Base-by-base conservation (phyloP, 2,888 invertebrate species). In the Zaprionus obscuricornis region DNA sequence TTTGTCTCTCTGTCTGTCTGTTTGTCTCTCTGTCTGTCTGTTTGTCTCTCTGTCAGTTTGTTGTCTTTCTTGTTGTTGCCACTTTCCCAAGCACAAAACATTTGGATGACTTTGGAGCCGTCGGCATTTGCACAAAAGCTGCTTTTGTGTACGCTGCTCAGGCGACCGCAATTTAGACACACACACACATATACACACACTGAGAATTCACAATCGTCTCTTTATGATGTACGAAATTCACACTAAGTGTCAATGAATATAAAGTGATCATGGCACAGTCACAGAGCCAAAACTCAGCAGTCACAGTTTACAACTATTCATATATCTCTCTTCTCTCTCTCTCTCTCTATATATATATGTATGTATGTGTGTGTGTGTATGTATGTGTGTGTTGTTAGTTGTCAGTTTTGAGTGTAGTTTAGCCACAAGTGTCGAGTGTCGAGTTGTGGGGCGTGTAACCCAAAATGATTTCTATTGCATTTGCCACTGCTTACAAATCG, bases 181-280 rank as follows among this genome's bases (percentile, higher is more conserved):
- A 27, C 39, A 31, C 49, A 26, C n/a, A n/a, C n/a, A n/a, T n/a
- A 26, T 40, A 31, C 27, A 45, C 59, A 50, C 47, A 14, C 39
- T 13, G 31, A 29, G 37, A 50, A 31, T 14, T 22, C 17, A 10
- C 4, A n/a, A 8, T 37, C 62, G 57, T 45, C 67, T 58, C 75
- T 82, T 81, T 82, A 82, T 81, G 86, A 74, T 75, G 77, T 84
- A 72, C 68, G 66, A 82, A 77, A 66, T 74, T 84, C 85, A 82
- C 74, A 81, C 84, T 68, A 68, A 81, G 69, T 68, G 84, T 85
- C 82, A 84, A 81, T 82, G 84, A 76, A 73, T 70, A 86, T 86
- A 83, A 83, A 83, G 82, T 84, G 81, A 83, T 83, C 86, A 83
- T 82, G 65, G 67, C 54, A 42, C 52, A 64, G 51, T 66, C 59